Percentiles rank a stretch among this genome's conserved stretches.
These are phyloP conservation scores for Progne subis DNA, from an alignment of 2,113 vertebrate species.

Conservation along the genomic window DNA sequence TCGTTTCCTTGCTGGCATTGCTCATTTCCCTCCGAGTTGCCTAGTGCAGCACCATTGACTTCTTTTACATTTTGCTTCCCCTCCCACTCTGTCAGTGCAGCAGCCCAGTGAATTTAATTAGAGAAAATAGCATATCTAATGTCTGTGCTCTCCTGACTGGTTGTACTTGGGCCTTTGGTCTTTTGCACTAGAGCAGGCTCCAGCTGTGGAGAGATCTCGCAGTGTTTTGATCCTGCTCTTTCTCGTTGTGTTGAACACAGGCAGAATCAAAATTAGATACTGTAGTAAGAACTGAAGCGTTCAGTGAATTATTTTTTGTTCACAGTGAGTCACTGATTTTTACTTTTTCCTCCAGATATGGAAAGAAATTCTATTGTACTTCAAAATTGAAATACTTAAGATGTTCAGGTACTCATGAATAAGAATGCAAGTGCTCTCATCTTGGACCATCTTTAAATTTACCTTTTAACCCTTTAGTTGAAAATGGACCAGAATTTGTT, in stretches of 20 bases:
- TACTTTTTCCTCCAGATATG: neutral
- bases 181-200: constrained; percentile 27
- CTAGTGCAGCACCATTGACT: constrained; percentile 28
- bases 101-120: constrained; percentile 61
- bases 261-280: constrained; percentile 65
- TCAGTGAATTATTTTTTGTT: constrained; percentile 43
- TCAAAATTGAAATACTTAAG: neutral
- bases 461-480: constrained; percentile 29
- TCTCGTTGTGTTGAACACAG: constrained; percentile 59
- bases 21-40: constrained; percentile 41
- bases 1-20: constrained; percentile 20
- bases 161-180: constrained; percentile 44
- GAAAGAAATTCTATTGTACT: neutral
- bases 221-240: constrained; percentile 59
- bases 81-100: constrained; percentile 32
- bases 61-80: constrained; percentile 25
- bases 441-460: neutral
- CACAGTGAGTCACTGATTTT: constrained; percentile 7
- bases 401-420: neutral
- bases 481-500: neutral
- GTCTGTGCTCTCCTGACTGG: neutral
- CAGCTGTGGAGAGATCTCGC: constrained; percentile 34
- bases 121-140: constrained; percentile 53
- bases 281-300: neutral
- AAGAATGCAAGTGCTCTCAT: constrained; percentile 2